Conservation (phyloP, 2,888 invertebrate species). For the Agriopis marginaria region DNA sequence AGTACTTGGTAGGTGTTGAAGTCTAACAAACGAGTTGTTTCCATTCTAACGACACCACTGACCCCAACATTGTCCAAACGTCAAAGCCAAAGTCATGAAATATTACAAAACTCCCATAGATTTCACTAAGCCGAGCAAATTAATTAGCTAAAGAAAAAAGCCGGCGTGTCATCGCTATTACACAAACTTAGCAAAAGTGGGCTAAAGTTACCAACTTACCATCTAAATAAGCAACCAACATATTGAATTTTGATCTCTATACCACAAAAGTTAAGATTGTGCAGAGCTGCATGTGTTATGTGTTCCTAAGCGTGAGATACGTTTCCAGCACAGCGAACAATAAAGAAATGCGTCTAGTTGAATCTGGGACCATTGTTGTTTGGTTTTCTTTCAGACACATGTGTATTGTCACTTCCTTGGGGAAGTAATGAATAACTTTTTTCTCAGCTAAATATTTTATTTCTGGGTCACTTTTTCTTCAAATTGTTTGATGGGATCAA, state of each 20-base stretch:
- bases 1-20: not conserved
- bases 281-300: not conserved
- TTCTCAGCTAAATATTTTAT: slow-evolving; percentile 36
- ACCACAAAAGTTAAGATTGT: not conserved
- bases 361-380: slow-evolving; percentile 48
- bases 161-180: slow-evolving; percentile 68
- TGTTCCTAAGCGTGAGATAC: slow-evolving; percentile 14
- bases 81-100: slow-evolving; percentile 31
- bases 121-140: slow-evolving; percentile 74
- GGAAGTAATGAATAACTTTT: slow-evolving; percentile 38
- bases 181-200: slow-evolving; percentile 60
- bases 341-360: slow-evolving; percentile 58
- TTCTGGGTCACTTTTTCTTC: slow-evolving; percentile 42
- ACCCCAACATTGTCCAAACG: slow-evolving; percentile 19
- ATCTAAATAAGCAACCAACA: slow-evolving; percentile 36
- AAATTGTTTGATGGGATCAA: slow-evolving; percentile 12
- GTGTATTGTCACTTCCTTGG: slow-evolving; percentile 57
- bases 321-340: slow-evolving; percentile 53
- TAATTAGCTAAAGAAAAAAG: slow-evolving; percentile 69
- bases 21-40: not conserved
- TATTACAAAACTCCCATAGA: slow-evolving; percentile 52
- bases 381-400: slow-evolving; percentile 54
- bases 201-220: slow-evolving; percentile 51
- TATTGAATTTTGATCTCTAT: slow-evolving; percentile 26
- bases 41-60: slow-evolving; percentile 2